Evolutionary conservation across 2,113 vertebrate genomes (phyloP).

Genomic region (Archocentrus centrarchus): DNA sequence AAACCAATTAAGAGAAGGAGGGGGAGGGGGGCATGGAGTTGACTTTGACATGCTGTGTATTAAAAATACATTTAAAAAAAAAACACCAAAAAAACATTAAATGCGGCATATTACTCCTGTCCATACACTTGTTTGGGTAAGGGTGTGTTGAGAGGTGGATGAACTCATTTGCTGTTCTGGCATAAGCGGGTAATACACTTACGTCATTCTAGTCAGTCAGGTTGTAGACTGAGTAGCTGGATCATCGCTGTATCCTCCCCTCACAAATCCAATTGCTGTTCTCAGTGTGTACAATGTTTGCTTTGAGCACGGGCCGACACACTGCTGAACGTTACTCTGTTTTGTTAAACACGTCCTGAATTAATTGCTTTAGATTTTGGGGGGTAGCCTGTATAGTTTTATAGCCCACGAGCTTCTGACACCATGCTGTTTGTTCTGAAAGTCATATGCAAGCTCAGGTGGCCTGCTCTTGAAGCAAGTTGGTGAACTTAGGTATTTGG

Average conservation of each 20-base stretch:
- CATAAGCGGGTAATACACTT: conserved; percentile 57
- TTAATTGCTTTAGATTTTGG: neutral
- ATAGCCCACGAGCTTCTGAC: neutral
- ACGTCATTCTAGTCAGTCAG: conserved; percentile 69
- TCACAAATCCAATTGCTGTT: conserved; percentile 18
- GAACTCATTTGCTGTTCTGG: conserved; percentile 49
- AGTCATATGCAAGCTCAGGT: neutral
- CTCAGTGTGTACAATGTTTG: neutral
- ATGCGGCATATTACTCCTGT: neutral
- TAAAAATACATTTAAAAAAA: neutral
- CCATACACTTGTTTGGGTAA: neutral
- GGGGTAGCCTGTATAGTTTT: neutral
- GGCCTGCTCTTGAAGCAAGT: neutral
- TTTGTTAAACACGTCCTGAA: neutral
- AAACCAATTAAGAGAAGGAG: neutral
- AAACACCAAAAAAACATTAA: too few species aligned
- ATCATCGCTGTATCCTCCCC: conserved; percentile 55
- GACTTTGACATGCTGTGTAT: neutral
- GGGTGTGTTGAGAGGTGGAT: conserved; percentile 31
- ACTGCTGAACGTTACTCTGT: neutral
- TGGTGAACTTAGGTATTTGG: neutral
- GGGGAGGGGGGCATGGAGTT: neutral
- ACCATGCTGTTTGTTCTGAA: neutral
- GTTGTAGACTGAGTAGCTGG: conserved; percentile 43
- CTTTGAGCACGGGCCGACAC: neutral